Percentiles rank a stretch among this genome's conserved stretches.
Evolutionary conservation across 2,113 vertebrate genomes (phyloP).

Genomic region (Dolichotis patagonum): DNA sequence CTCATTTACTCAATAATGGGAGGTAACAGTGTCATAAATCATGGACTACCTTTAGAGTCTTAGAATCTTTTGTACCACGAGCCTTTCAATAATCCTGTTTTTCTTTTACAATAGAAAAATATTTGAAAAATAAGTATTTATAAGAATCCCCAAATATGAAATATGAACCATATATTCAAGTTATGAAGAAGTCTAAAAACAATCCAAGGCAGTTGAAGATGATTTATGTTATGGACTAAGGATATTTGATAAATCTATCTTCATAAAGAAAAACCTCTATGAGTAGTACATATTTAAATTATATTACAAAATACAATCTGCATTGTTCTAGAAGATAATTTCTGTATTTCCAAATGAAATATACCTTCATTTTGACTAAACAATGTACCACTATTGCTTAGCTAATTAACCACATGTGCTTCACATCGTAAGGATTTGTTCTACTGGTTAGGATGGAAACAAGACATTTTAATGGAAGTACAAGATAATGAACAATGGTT

Average conservation of each 20-base stretch:
- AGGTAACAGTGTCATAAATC: slow-evolving; percentile 86
- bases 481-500: slow-evolving; percentile 68
- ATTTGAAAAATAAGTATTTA: slow-evolving; percentile 84
- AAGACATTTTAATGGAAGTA: slow-evolving; percentile 69
- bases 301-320: slow-evolving; percentile 2
- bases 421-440: slow-evolving; percentile 40
- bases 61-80: slow-evolving; percentile 74
- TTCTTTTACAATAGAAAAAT: slow-evolving; percentile 78
- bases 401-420: slow-evolving; percentile 51
- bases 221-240: slow-evolving; percentile 54
- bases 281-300: slow-evolving; percentile 39
- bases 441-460: slow-evolving; percentile 65
- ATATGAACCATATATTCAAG: slow-evolving; percentile 52
- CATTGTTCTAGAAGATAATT: slow-evolving; percentile 36
- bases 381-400: background rate
- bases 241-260: slow-evolving; percentile 48
- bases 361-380: background rate
- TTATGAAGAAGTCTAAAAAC: slow-evolving; percentile 73
- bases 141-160: slow-evolving; percentile 58
- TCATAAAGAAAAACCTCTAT: slow-evolving; percentile 47
- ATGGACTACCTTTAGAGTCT: slow-evolving; percentile 83
- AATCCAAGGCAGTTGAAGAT: background rate
- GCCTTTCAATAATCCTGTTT: slow-evolving; percentile 81
- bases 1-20: slow-evolving; percentile 86
- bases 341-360: slow-evolving; percentile 64